Evolutionary conservation across 1,140 invertebrate genomes (phyloP).

Genomic region (Pseudomyrmex gracilis): DNA sequence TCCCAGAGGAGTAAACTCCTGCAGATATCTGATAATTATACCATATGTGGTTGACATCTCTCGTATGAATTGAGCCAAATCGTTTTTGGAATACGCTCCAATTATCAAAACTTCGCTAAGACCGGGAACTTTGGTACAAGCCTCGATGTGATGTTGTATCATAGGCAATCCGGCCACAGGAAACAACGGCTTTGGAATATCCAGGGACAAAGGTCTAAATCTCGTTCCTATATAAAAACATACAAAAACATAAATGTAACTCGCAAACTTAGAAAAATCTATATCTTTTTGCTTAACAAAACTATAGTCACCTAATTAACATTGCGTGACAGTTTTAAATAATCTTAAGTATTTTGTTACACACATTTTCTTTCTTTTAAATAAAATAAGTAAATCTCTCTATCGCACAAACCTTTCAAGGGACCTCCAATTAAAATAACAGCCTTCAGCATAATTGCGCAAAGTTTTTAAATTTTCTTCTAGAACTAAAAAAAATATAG

Average conservation of each 20-base stretch:
- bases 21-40: conserved; percentile 95
- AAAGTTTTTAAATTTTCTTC: background rate
- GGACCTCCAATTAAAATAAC: conserved; percentile 72
- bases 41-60: conserved; percentile 94
- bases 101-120: conserved; percentile 97
- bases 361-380: background rate
- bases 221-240: conserved; percentile 93
- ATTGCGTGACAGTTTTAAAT: background rate
- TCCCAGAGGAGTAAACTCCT: conserved; percentile 97
- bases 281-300: background rate
- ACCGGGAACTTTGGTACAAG: conserved; percentile 92
- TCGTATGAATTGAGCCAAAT: conserved; percentile 93
- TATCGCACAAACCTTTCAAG: conserved; percentile 64
- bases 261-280: background rate
- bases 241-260: conserved; percentile 31
- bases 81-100: conserved; percentile 94
- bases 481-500: background rate
- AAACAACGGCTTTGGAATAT: conserved; percentile 98
- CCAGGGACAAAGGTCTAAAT: conserved; percentile 97
- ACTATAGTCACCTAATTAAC: too few species aligned
- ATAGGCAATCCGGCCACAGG: conserved; percentile 97
- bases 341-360: background rate
- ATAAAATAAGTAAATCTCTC: background rate
- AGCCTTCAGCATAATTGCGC: conserved; percentile 65
- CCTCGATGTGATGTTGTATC: conserved; percentile 99